Conservation (phyloP, 2,113 vertebrate species). For the Gadus macrocephalus region DNA sequence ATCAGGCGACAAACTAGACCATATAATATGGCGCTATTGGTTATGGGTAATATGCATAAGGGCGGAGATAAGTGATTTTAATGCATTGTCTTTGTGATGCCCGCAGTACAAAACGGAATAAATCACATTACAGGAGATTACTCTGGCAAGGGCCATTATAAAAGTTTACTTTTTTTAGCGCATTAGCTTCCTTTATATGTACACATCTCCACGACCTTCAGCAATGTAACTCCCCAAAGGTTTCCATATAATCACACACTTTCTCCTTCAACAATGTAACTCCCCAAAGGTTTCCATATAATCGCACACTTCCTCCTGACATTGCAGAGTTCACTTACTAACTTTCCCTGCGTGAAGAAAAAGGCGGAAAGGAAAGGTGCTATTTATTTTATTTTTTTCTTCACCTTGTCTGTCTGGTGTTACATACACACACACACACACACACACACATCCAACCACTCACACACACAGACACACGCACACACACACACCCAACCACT, state of each 20-base stretch:
- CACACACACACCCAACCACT: too few species aligned
- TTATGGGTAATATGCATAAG: conserved; percentile 26
- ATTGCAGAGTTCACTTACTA: conserved; percentile 14
- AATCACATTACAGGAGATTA: conserved; percentile 24
- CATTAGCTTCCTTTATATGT: too few species aligned
- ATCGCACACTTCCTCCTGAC: conserved; percentile 16
- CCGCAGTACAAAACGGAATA: conserved; percentile 25
- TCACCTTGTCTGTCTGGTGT: too few species aligned
- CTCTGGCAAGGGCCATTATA: conserved; percentile 8
- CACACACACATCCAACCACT: background rate
- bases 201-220: conserved; percentile 22
- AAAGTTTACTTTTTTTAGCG: conserved; percentile 30
- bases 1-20: conserved; percentile 20
- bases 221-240: conserved; percentile 8
- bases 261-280: conserved; percentile 33
- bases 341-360: background rate
- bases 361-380: background rate
- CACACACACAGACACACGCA: too few species aligned
- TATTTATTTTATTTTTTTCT: conserved; percentile 36
- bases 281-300: background rate
- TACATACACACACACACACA: background rate
- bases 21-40: conserved; percentile 12
- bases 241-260: conserved; percentile 11
- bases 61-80: conserved; percentile 36
- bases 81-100: conserved; percentile 7